Base-by-base conservation (phyloP, 2,797 vertebrate species). In the Pelodytes ibericus region DNA sequence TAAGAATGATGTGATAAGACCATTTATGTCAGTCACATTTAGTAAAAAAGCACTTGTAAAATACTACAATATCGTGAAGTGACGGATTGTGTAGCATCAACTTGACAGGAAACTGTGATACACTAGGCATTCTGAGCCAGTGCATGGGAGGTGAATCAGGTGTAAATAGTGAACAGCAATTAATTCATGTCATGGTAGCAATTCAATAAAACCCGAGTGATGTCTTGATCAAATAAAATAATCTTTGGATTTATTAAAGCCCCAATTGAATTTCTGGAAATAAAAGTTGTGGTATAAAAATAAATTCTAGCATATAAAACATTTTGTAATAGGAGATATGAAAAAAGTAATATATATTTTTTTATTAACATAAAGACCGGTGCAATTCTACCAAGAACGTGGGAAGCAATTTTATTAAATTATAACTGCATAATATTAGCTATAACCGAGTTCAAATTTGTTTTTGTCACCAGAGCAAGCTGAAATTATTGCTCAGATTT, bases 1-100 rank as follows among this genome's bases (percentile, higher is more conserved):
- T 59, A 80, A 84, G 82, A 84, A 80, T 31, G 76, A 26, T 51
- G 11, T 81, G 81, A 72, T 80, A 71, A 25, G 68, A 59, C 67
- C 82, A 83, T 88, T 86, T 33, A 83, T 80, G 71, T 60, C 24
- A 83, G 24, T 85, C 76, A 84, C 80, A 84, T 6, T 82, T 76
- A 80, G 71, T 82, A 82, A 81, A 68, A 85, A 2, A 78, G 79
- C 8, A 70, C 59, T 75, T 80, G 80, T 83, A 87, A 70, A 85
- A 81, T 70, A 82, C 80, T 85, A 84, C 82, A 79, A 81, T 76
- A 69, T 76, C 56, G 36, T 57, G 41, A 65, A 63, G 65, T 76
- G 57, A 76, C 53, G 20, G 65, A 76, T 70, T 76, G 66, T 63
- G 18, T 70, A 39, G 67, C 41, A 70, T 47, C 63, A 66, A 76